phyloP scores from a whole-genome alignment of 2,888 invertebrate genomes.

The Mythimna vitellina region DNA sequence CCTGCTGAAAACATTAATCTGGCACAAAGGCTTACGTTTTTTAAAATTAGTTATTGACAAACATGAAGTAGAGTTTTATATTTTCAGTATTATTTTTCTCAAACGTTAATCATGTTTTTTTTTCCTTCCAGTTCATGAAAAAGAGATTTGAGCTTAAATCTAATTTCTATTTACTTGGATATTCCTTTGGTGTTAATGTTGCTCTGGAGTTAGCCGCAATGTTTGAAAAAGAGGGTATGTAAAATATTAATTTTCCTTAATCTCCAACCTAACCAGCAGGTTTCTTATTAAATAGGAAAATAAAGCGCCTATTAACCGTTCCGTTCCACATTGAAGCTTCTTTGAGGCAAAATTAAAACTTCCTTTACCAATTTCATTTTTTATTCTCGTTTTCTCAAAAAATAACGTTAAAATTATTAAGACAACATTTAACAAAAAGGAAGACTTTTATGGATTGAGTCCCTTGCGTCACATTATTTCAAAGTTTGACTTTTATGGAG shows the following conservation, averaged over 20 bases:
- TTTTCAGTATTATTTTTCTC: too few relatives aligned
- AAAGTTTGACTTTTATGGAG: constrained; percentile 57
- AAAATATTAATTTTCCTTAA: constrained; percentile 43
- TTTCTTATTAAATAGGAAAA: constrained; percentile 1
- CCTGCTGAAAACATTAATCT: background rate
- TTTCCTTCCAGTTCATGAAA: constrained; percentile 63
- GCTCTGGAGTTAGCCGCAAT: constrained; percentile 76
- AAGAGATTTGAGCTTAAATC: constrained; percentile 64
- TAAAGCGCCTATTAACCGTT: constrained; percentile 13
- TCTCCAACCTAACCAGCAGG: background rate
- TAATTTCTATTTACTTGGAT: constrained; percentile 73
- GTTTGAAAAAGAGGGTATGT: constrained; percentile 77
- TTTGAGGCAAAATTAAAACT: constrained; percentile 28
- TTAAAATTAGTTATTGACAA: too few relatives aligned
- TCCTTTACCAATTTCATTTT: constrained; percentile 27
- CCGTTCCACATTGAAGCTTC: background rate
- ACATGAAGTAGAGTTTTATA: too few relatives aligned
- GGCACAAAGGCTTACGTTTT: too few relatives aligned
- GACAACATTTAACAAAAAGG: constrained; percentile 34
- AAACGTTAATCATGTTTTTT: background rate
- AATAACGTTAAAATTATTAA: constrained; percentile 32
- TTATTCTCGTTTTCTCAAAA: constrained; percentile 14
- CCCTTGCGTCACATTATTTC: constrained; percentile 55
- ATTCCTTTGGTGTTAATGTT: constrained; percentile 76
- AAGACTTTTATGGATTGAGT: constrained; percentile 45